Conservation (phyloP, 2,797 vertebrate species). For the Garrulus glandarius region DNA sequence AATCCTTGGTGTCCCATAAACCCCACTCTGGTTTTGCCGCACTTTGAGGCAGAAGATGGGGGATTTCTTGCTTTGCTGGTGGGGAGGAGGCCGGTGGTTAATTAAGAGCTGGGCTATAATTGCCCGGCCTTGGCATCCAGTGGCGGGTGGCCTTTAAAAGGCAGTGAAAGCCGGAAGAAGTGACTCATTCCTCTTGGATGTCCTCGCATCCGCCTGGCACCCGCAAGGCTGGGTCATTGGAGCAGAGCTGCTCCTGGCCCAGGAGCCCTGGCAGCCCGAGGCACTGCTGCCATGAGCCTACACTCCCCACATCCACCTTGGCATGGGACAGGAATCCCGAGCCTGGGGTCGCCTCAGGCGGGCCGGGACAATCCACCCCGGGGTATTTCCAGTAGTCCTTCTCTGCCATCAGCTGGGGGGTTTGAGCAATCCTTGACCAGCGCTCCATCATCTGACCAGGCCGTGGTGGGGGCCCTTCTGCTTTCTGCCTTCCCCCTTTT, state of each 20-base stretch:
- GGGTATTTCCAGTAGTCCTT: constrained; percentile 4
- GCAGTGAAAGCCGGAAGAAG: constrained; percentile 41
- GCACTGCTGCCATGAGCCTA: background rate
- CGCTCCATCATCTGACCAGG: background rate
- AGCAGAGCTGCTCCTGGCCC: background rate
- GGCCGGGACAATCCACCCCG: fast-evolving
- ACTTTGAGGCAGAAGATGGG: background rate
- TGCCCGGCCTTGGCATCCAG: background rate
- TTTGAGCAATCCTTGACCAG: constrained; percentile 8
- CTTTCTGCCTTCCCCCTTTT: constrained; percentile 45
- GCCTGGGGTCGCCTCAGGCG: fast-evolving
- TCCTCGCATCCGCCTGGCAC: background rate
- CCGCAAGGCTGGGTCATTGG: background rate
- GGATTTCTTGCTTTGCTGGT: background rate
- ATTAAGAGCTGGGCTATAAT: background rate
- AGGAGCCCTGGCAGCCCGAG: background rate
- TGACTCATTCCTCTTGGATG: constrained; percentile 36
- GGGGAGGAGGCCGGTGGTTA: background rate
- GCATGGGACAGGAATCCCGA: background rate
- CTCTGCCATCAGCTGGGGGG: background rate
- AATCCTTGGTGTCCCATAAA: background rate
- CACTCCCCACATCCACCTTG: fast-evolving
- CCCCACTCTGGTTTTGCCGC: background rate
- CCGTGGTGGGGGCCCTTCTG: background rate
- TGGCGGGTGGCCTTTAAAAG: background rate